Percentiles rank a stretch among this genome's conserved stretches.
phyloP scores from a whole-genome alignment of 2,888 invertebrate species.

The Liopterus haemorrhoidalis region DNA sequence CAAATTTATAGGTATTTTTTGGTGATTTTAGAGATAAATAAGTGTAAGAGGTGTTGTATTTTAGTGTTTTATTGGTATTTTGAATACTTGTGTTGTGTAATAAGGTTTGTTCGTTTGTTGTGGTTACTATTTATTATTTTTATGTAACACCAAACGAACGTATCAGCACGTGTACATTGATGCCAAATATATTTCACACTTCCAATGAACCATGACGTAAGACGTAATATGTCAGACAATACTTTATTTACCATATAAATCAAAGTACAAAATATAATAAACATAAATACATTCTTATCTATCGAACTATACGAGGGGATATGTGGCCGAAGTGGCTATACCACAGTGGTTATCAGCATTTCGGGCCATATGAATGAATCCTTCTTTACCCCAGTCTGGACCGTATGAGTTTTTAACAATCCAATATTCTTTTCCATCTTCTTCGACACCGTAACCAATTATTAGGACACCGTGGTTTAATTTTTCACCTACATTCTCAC shows the following conservation, averaged over 20 bases:
- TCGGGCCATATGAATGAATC: slow-evolving; percentile 36
- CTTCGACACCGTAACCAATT: slow-evolving; percentile 71
- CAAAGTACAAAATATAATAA: not conserved
- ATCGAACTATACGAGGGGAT: slow-evolving; percentile 53
- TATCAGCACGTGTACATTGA: not conserved
- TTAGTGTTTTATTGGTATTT: no score
- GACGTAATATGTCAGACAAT: slow-evolving; percentile 1
- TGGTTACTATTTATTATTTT: not conserved
- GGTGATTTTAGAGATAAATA: not conserved
- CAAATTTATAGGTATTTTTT: slow-evolving; percentile 1
- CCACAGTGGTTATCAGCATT: slow-evolving; percentile 69
- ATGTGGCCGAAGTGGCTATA: slow-evolving; percentile 71
- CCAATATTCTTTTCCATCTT: slow-evolving; percentile 57
- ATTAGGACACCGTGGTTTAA: slow-evolving; percentile 81
- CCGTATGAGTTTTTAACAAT: slow-evolving; percentile 66
- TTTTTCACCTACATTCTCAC: slow-evolving; percentile 51
- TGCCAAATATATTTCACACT: slow-evolving; percentile 5
- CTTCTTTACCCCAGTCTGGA: slow-evolving; percentile 37
- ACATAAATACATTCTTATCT: not conserved
- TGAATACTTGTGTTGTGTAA: no score
- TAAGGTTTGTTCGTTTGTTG: no score
- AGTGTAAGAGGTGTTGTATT: not conserved
- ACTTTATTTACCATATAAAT: not conserved
- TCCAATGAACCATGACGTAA: not conserved
- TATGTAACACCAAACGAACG: not conserved